Base-by-base conservation (phyloP, 2,113 vertebrate genomes). In the Melanerpes formicivorus region DNA sequence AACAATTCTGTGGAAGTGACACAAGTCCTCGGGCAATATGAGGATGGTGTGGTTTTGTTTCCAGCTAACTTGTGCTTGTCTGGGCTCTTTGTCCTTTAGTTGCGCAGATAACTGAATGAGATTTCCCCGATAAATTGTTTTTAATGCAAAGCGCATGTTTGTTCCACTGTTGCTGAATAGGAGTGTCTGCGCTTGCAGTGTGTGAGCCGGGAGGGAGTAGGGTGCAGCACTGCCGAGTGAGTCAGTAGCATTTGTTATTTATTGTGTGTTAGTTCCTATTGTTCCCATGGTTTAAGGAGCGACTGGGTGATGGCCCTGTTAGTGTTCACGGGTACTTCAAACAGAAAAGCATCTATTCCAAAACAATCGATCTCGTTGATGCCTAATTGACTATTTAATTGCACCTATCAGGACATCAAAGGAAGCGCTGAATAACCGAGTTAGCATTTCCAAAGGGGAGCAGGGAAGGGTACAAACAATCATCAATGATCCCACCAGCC, bases 311-410 rank as follows among this genome's bases (percentile, higher is more conserved):
- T 80, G 90, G 84, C 54, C 77, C 87, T 64, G 88, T 90, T 84
- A 80, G 91, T 67, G 90, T 65, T 94, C 95, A 26, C 88, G 74
- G 93, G 69, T 92, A 87, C 96, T 96, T 97, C 96, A 96, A 97
- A 96, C 91, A 88, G 86, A 65, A 86, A 48, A 84, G 87, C 79
- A 17, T 60, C 80, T 73, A 88, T 95, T 93, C 93, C 80, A 54
- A 90, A 93, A 87, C 85, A 85, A 93, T 96, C 95, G 74, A 92
- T 97, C 93, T 96, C 90, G 87, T 60, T 96, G 93, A 87, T 95
- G 94, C 89, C 94, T 97, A 96, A 96, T 97, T 92, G 97, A 93
- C 95, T 95, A 88, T 91, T 87, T 96, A 96, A 97, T 95, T 94
- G 95, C 92, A 86, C 91, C 92, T 92, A 95, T 93, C 90, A 96